Percentiles rank a stretch among this genome's conserved stretches.
Evolutionary conservation across 2,888 invertebrate species (phyloP).

Genomic region (Nemurella pictetii): DNA sequence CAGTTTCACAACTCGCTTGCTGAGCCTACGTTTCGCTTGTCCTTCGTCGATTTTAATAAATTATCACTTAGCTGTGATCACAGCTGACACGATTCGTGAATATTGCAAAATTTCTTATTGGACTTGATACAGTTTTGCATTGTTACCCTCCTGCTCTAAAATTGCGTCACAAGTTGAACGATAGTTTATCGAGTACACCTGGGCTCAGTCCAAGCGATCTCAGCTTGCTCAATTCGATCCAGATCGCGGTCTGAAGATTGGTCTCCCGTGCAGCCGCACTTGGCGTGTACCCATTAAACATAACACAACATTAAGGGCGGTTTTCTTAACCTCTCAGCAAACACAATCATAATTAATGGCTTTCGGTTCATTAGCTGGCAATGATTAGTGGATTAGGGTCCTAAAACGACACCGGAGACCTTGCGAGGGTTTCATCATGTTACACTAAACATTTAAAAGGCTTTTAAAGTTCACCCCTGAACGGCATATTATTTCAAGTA

Average conservation of each 20-base stretch:
- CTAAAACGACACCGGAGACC: not conserved
- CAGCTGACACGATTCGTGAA: not conserved
- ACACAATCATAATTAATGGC: constrained; percentile 1
- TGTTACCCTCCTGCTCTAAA: not conserved
- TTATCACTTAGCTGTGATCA: not conserved
- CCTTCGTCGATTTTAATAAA: not conserved
- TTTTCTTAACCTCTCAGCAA: not conserved
- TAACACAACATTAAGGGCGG: not conserved
- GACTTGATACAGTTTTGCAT: not conserved
- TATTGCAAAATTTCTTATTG: not conserved
- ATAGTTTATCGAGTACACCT: not conserved
- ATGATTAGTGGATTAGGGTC: not conserved
- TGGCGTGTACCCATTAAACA: not conserved
- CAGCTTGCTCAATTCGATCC: not conserved
- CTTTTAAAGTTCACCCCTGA: not conserved
- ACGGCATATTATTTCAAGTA: not conserved
- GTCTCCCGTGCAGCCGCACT: not conserved
- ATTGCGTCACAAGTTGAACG: not conserved
- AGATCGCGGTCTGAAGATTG: not conserved
- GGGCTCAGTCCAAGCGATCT: not conserved
- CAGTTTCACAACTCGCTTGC: not conserved
- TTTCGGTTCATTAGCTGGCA: constrained; percentile 2
- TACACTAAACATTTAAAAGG: not conserved
- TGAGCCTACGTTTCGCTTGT: not conserved
- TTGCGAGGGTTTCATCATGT: not conserved